These are phyloP conservation scores for Cephalotes varians DNA, from an alignment of 2,888 invertebrate genomes.

Conservation along the genomic window DNA sequence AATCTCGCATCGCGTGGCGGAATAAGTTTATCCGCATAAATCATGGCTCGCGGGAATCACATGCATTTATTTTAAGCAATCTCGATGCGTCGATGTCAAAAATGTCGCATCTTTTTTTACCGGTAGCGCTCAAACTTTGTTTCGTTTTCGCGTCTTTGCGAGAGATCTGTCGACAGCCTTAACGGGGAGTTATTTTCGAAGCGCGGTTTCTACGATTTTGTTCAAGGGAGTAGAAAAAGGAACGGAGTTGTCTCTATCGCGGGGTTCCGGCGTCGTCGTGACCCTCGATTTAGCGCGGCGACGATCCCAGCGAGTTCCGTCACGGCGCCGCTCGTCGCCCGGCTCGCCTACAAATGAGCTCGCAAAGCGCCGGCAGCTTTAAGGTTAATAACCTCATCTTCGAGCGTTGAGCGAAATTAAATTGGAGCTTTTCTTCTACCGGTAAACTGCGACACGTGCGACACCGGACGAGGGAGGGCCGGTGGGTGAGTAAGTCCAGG, in stretches of 20 bases:
- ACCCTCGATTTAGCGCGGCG: slow-evolving; percentile 11
- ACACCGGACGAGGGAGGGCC: slow-evolving; percentile 13
- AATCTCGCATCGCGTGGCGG: neutral
- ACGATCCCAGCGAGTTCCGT: slow-evolving; percentile 22
- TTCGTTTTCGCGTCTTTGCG: neutral
- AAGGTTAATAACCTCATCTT: slow-evolving; percentile 69
- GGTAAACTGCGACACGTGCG: slow-evolving; percentile 65
- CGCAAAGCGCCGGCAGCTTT: slow-evolving; percentile 60
- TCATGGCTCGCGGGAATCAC: neutral
- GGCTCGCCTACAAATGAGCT: slow-evolving; percentile 66
- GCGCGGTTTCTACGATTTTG: neutral
- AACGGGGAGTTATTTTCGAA: neutral
- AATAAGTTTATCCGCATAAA: slow-evolving; percentile 22
- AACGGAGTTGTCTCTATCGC: neutral
- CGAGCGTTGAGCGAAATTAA: slow-evolving; percentile 67
- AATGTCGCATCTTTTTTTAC: neutral
- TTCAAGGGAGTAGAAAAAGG: neutral
- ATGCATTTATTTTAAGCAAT: slow-evolving; percentile 15
- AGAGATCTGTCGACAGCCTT: neutral
- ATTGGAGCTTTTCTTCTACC: slow-evolving; percentile 68
- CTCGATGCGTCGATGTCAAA: neutral
- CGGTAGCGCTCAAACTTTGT: neutral
- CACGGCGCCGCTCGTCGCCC: slow-evolving; percentile 32
- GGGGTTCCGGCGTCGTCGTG: neutral
- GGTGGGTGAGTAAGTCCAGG: slow-evolving; percentile 18